Evolutionary conservation across 2,113 vertebrate genomes (phyloP).

Genomic region (Ciconia maguari): DNA sequence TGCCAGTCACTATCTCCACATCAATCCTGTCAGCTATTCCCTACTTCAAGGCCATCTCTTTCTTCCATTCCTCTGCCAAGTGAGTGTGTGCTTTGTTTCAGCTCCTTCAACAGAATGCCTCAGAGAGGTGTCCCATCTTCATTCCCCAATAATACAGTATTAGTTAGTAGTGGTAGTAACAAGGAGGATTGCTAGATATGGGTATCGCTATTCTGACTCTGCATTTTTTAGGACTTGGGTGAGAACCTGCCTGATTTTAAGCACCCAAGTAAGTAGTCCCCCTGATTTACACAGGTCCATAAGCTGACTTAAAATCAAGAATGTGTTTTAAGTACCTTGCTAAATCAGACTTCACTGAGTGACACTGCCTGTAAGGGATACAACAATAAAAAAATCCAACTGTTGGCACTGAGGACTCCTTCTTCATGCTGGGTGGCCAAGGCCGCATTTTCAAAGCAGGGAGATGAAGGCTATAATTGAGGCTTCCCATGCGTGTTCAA

Average conservation of each 20-base stretch:
- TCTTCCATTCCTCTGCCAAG: background rate
- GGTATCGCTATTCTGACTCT: background rate
- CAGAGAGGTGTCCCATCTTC: background rate
- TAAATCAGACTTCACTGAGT: background rate
- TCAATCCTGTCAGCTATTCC: background rate
- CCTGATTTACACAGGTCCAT: background rate
- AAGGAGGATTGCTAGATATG: background rate
- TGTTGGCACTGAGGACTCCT: background rate
- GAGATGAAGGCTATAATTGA: background rate
- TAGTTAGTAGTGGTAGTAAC: background rate
- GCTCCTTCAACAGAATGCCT: background rate
- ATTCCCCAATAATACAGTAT: background rate
- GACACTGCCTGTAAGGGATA: background rate
- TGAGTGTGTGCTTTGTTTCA: background rate
- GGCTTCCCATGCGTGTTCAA: background rate
- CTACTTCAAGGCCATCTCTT: background rate
- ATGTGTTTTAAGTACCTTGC: background rate
- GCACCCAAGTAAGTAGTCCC: background rate
- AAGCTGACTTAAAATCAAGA: background rate
- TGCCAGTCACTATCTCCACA: background rate
- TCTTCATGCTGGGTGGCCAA: slow-evolving; percentile 10
- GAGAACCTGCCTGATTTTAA: background rate
- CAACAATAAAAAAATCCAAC: background rate
- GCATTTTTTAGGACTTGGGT: background rate
- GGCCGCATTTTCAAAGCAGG: background rate